Evolutionary conservation across 2,797 vertebrate genomes (phyloP).

Genomic region (Phylloscopus collybita): DNA sequence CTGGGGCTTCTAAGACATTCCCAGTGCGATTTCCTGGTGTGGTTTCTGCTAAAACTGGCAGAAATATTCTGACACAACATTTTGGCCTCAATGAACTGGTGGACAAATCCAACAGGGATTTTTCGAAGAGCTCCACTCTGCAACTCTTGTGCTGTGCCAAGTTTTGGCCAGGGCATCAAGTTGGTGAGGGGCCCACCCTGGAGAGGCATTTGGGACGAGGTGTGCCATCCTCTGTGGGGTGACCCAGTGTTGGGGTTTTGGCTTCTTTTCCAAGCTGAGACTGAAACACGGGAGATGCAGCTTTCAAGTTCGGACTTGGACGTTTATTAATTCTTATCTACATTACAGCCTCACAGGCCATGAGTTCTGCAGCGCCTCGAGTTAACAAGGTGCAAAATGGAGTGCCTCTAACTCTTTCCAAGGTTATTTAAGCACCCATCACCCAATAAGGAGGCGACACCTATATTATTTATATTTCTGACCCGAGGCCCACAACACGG

Average conservation of each 20-base stretch:
- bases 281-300: not conserved
- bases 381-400: not conserved
- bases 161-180: rapidly evolving
- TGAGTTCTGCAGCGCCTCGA: not conserved
- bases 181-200: not conserved
- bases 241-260: rapidly evolving
- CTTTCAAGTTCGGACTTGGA: not conserved
- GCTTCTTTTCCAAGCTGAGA: not conserved
- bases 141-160: rapidly evolving
- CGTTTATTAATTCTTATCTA: not conserved
- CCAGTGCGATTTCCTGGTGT: not conserved
- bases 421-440: not conserved
- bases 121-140: rapidly evolving
- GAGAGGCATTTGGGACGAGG: rapidly evolving
- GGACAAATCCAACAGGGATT: not conserved
- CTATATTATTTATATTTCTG: too few relatives aligned
- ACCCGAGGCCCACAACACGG: not conserved
- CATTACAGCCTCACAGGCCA: not conserved
- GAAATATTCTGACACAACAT: rapidly evolving
- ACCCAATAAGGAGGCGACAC: too few relatives aligned
- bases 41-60: not conserved
- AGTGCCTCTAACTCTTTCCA: not conserved
- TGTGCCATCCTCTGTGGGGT: rapidly evolving
- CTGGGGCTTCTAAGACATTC: not conserved
- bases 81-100: not conserved